Percentiles rank a stretch among this genome's conserved stretches.
phyloP scores from a whole-genome alignment of 1,140 invertebrate genomes.

The Drepana arcuata region DNA sequence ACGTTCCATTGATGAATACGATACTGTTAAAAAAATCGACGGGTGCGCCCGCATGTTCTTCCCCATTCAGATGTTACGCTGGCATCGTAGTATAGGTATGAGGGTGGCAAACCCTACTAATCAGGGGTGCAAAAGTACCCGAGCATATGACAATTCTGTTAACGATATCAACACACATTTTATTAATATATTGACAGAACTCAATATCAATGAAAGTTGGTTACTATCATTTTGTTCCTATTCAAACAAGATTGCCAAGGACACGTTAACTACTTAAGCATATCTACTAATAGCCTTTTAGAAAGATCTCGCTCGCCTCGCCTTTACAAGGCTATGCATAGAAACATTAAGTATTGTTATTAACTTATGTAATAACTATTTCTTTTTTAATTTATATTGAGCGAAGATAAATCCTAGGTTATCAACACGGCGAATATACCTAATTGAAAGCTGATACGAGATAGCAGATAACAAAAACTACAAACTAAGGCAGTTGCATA shows the following conservation, averaged over 20 bases:
- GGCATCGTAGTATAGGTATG: slow-evolving; percentile 30
- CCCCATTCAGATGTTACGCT: slow-evolving; percentile 40
- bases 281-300: too few relatives aligned
- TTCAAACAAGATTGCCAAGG: neutral
- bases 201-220: neutral
- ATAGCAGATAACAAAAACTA: too few relatives aligned
- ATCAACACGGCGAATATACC: too few relatives aligned
- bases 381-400: too few relatives aligned
- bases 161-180: slow-evolving; percentile 25
- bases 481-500: too few relatives aligned
- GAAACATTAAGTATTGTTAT: too few relatives aligned
- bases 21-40: neutral
- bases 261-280: neutral
- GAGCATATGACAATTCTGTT: slow-evolving; percentile 40
- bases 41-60: slow-evolving; percentile 45
- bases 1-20: neutral
- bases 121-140: slow-evolving; percentile 17
- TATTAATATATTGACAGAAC: neutral
- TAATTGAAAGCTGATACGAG: too few relatives aligned
- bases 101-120: slow-evolving; percentile 30
- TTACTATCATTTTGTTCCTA: neutral
- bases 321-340: too few relatives aligned
- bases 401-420: too few relatives aligned
- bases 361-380: too few relatives aligned
- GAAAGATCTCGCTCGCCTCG: too few relatives aligned